Percentiles rank a stretch among this genome's conserved stretches.
Conservation (phyloP, 1,140 invertebrate species). For the Galendromus occidentalis region DNA sequence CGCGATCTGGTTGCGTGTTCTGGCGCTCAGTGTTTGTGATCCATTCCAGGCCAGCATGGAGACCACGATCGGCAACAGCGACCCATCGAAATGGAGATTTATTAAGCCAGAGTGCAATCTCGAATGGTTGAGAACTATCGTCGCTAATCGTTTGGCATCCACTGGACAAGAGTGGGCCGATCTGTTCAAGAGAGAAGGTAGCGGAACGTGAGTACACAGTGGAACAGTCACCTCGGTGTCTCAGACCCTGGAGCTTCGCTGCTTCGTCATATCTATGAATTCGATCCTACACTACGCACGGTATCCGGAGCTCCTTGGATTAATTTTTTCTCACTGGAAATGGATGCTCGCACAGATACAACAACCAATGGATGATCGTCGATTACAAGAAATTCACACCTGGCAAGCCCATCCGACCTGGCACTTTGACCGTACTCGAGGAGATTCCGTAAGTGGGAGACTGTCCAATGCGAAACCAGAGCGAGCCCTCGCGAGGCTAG, state of each 20-base stretch:
- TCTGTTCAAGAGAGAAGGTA: conserved; percentile 41
- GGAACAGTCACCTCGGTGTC: background rate
- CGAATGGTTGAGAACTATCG: conserved; percentile 55
- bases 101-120: conserved; percentile 40
- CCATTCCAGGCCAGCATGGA: conserved; percentile 35
- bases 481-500: no score
- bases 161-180: conserved; percentile 48
- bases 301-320: background rate
- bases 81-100: conserved; percentile 37
- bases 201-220: conserved; percentile 41
- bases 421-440: conserved; percentile 52
- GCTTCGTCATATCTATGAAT: background rate
- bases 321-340: conserved; percentile 15
- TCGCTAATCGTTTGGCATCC: conserved; percentile 57
- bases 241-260: background rate
- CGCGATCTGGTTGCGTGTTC: background rate
- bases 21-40: no score
- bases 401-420: conserved; percentile 31
- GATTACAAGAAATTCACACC: conserved; percentile 45
- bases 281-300: background rate
- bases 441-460: conserved; percentile 52
- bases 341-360: conserved; percentile 40
- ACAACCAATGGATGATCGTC: conserved; percentile 69
- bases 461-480: no score
- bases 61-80: conserved; percentile 51